Evolutionary conservation across 1,140 invertebrate species (phyloP), one percentile per base, ranked within the genome.

Genomic region (Drosophila trapezifrons): DNA sequence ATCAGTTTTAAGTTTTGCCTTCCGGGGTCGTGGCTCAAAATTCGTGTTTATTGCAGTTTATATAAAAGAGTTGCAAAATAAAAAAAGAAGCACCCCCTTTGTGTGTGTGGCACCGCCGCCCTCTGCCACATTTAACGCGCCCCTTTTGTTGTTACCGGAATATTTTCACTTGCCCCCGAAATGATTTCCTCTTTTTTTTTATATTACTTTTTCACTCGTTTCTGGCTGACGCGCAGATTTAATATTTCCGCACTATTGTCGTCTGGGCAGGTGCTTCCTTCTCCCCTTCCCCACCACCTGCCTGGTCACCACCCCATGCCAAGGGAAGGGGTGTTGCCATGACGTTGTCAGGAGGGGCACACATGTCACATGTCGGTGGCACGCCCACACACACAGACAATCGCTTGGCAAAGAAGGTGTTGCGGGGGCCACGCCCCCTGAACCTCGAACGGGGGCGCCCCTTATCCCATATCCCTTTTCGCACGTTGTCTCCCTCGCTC

Each of bases 211-310:
- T 29, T 32, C 29, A 8, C 20, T 38, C 52, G 40, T 62, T 63
- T 67, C 35, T 32, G 64, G 4, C 25, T 67, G 72, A 67, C 42
- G 62, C 74, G 74, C 75, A 77, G 75, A 77, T 77, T 77, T 77
- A 77, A 77, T 77, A 77, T 77, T 69, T 77, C 73, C 75, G 74
- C 75, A 77, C 75, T 77, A 77, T 77, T 77, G 74, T 69, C 18
- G 52, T 37, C 8, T 38, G 46, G 38, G 22, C 43, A 42, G 49
- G 42, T 71, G 47, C 40, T 27, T 37, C 27, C 22, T 13, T 42
- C 27, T 25, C 17, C 27, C 6, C n/a, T 27, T 37, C 27, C 22
- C 49, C 3, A 15, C 35, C 17, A 18, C 9, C n/a, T 29, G 8
- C 29, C 29, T 1, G 1, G 29, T 29, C 29, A 29, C 29, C 20